phyloP scores from a whole-genome alignment of 1,140 invertebrate species.

The Papilio polytes region DNA sequence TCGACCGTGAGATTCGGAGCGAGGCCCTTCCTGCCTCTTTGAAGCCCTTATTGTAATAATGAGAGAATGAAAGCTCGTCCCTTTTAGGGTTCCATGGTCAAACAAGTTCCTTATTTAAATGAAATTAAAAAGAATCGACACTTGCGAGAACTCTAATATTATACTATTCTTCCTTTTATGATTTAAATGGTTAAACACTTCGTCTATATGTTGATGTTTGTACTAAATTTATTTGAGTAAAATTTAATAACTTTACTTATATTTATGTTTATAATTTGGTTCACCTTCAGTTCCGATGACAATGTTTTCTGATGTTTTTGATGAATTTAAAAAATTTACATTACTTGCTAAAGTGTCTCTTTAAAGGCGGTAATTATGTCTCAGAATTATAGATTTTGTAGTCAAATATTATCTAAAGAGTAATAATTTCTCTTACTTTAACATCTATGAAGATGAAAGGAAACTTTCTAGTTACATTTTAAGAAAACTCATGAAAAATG shows the following conservation, averaged over 20 bases:
- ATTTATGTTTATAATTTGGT: too few relatives aligned
- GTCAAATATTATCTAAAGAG: not conserved
- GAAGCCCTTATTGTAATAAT: slow-evolving; percentile 16
- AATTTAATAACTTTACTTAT: too few relatives aligned
- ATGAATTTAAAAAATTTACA: too few relatives aligned
- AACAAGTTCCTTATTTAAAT: not conserved
- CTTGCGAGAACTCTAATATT: not conserved
- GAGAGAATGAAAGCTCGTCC: not conserved
- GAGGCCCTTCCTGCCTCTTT: slow-evolving; percentile 8
- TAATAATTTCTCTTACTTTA: not conserved
- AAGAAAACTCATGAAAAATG: not conserved
- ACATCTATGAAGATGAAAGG: not conserved
- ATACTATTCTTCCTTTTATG: too few relatives aligned
- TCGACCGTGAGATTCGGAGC: not conserved
- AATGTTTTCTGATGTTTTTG: too few relatives aligned
- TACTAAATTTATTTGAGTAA: too few relatives aligned
- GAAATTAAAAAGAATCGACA: not conserved
- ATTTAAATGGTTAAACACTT: too few relatives aligned
- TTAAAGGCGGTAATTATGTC: not conserved
- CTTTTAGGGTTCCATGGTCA: not conserved
- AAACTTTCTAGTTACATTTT: not conserved
- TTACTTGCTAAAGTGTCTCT: too few relatives aligned
- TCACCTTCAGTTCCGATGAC: too few relatives aligned
- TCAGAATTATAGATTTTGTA: not conserved
- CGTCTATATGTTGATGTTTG: too few relatives aligned